Base-by-base conservation (phyloP, 2,797 vertebrate species). In the Syndactyla subalaris region DNA sequence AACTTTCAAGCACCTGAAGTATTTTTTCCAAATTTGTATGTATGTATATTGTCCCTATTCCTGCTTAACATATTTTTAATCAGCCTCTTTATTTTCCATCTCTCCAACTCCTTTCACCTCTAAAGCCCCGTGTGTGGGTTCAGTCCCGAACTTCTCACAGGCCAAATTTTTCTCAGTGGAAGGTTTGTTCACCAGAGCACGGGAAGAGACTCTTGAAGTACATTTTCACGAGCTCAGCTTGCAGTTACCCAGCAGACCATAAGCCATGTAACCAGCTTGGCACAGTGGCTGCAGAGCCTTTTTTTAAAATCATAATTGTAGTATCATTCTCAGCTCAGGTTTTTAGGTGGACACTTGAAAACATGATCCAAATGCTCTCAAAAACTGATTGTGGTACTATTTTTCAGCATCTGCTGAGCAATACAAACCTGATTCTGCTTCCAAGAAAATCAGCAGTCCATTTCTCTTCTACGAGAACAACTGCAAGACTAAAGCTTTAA, bases 361-460 rank as follows among this genome's bases (percentile, higher is more conserved):
- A 84, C 1, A 0, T 2, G 2, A 65, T 21, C 27, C 30, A 67
- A 83, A 72, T 9, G 7, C 43, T 92, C 82, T 45, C 19, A 23
- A 70, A 49, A 85, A 22, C 22, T 14, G 0, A 3, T 0, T 5
- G 81, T 79, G 73, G 55, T 11, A 30, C 15, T 2, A 1, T 14
- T 95, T 95, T 91, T 95, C 59, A 80, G 83, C 43, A 14, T 84
- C 79, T 84, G 39, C 74, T 89, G 91, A 92, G 68, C 48, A 91
- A 87, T 39, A 38, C 30, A 70, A 62, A 85, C 52, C 43, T 77
- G 26, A 46, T 39, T 67, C 81, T 78, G 57, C 46, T 94, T 91
- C 48, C 29, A 24, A 83, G 54, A 72, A 93, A 77, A 82, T 72
- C 88, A 94, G 68, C 66, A 75, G 66, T 34, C 43, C 30, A 38